A percentile compares a stretch with the other conserved stretches of the same genome.
Evolutionary conservation across 2,888 invertebrate genomes (phyloP).

Genomic region (Mythimna vitellina): DNA sequence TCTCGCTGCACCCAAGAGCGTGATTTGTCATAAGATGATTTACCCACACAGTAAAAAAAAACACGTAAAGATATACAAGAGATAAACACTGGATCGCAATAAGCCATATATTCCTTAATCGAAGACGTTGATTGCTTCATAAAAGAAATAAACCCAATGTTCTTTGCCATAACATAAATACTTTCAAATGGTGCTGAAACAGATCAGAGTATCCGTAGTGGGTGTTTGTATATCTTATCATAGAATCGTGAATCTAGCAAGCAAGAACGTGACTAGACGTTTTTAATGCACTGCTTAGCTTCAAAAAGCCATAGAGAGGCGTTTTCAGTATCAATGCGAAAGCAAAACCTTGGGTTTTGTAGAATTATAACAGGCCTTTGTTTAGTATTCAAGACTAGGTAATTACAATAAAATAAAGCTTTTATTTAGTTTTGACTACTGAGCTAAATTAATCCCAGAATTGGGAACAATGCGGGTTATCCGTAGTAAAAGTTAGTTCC

Average conservation of each 20-base stretch:
- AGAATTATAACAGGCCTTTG: slow-evolving; percentile 10
- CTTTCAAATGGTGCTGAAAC: slow-evolving; percentile 25
- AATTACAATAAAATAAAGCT: slow-evolving; percentile 10
- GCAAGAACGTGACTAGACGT: slow-evolving; percentile 51
- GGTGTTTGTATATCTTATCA: slow-evolving; percentile 50
- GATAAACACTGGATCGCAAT: not conserved
- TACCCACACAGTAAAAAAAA: too few species aligned
- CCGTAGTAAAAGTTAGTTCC: slow-evolving; percentile 12
- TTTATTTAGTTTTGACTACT: slow-evolving; percentile 21
- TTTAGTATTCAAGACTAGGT: slow-evolving; percentile 11
- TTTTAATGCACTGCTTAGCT: slow-evolving; percentile 35
- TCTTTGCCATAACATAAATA: slow-evolving; percentile 25
- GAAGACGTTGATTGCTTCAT: slow-evolving; percentile 12
- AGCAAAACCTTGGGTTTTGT: not conserved
- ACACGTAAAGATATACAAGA: not conserved
- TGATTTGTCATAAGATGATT: too few species aligned
- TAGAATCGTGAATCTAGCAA: slow-evolving; percentile 46
- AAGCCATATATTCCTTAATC: not conserved
- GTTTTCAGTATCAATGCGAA: slow-evolving; percentile 22
- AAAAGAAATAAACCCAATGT: slow-evolving; percentile 24
- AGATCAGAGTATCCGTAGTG: slow-evolving; percentile 36
- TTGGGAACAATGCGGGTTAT: slow-evolving; percentile 8
- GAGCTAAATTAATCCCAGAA: slow-evolving; percentile 14
- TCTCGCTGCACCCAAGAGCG: too few species aligned
- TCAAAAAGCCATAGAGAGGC: slow-evolving; percentile 30